Conservation (phyloP, 2,888 invertebrate species). For the Aproaerema taeniolella region DNA sequence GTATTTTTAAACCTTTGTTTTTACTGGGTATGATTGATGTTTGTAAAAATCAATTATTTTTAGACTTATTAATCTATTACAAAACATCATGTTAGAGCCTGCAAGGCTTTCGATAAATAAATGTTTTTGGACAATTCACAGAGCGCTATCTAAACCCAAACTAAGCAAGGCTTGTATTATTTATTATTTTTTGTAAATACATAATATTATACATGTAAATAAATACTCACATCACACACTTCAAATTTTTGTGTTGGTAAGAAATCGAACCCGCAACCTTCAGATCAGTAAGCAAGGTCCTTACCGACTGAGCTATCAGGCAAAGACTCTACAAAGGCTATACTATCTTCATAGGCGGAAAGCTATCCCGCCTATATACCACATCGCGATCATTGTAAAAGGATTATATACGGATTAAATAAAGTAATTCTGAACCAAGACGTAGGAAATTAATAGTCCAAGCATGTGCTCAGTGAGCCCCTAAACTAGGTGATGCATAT, state of each 20-base stretch:
- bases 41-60: too few relatives aligned
- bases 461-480: conserved; percentile 70
- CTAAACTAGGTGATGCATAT: conserved; percentile 73
- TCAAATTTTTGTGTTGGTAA: neutral
- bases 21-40: neutral
- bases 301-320: too few relatives aligned
- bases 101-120: neutral
- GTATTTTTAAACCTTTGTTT: neutral
- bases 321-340: too few relatives aligned
- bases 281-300: too few relatives aligned
- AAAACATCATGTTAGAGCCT: too few relatives aligned
- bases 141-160: too few relatives aligned
- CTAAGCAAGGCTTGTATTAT: too few relatives aligned
- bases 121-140: neutral
- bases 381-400: neutral
- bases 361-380: too few relatives aligned
- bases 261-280: neutral
- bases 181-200: too few relatives aligned
- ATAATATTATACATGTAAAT: too few relatives aligned
- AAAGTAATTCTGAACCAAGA: conserved; percentile 33
- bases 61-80: too few relatives aligned
- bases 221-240: neutral
- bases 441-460: conserved; percentile 68
- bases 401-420: conserved; percentile 16
- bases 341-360: too few relatives aligned